These are phyloP conservation scores for Drosophila mettleri DNA, from an alignment of 2,888 invertebrate species.

Conservation along the genomic window DNA sequence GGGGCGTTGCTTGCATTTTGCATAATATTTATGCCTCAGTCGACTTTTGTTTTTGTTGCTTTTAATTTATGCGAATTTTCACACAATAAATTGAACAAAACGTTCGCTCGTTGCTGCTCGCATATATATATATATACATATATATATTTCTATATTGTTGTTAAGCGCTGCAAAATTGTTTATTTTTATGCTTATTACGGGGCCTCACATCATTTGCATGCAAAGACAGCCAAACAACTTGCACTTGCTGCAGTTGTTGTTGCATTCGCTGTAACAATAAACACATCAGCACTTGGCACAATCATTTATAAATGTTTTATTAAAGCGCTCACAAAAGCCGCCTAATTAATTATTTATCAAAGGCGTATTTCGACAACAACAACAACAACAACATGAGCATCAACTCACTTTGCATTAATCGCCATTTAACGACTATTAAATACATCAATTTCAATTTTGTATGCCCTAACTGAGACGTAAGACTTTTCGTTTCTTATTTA, in stretches of 20 bases:
- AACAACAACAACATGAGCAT: constrained; percentile 29
- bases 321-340: constrained; percentile 55
- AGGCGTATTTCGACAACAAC: constrained; percentile 63
- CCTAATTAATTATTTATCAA: constrained; percentile 76
- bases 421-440: constrained; percentile 52
- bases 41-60: constrained; percentile 33
- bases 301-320: constrained; percentile 76
- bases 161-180: constrained; percentile 61
- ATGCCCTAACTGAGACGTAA: constrained; percentile 36
- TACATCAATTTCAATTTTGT: constrained; percentile 35
- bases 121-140: constrained; percentile 9
- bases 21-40: constrained; percentile 77
- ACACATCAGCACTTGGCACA: constrained; percentile 79
- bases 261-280: constrained; percentile 59
- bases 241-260: constrained; percentile 35
- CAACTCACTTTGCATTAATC: constrained; percentile 36
- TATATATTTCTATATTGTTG: constrained; percentile 39
- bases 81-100: constrained; percentile 81
- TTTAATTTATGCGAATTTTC: constrained; percentile 81
- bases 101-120: constrained; percentile 47
- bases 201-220: constrained; percentile 70
- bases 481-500: background rate
- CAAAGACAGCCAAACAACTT: constrained; percentile 43
- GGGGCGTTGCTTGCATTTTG: constrained; percentile 66
- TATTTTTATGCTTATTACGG: constrained; percentile 78